Conservation (phyloP, 2,888 invertebrate genomes). For the Xestobium rufovillosum region DNA sequence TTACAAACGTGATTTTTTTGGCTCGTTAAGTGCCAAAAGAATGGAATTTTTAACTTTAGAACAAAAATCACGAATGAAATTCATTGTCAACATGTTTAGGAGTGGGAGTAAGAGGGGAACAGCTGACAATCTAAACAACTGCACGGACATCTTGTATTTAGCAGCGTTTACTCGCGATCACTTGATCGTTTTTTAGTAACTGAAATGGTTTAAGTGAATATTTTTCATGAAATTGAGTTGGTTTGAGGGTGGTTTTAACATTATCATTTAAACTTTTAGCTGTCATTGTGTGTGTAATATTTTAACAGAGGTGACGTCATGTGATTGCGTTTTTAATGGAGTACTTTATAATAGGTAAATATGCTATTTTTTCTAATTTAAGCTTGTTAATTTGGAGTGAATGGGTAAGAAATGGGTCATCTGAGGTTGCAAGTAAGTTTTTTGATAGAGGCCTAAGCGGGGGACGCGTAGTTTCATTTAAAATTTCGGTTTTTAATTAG, state of each 20-base stretch:
- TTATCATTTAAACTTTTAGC: constrained; percentile 26
- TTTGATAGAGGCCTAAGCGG: background rate
- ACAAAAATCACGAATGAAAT: constrained; percentile 13
- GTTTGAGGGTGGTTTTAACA: constrained; percentile 28
- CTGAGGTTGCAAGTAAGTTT: background rate
- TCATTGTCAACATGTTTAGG: constrained; percentile 24
- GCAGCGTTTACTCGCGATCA: constrained; percentile 27
- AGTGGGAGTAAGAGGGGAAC: constrained; percentile 37
- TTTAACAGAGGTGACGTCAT: constrained; percentile 41
- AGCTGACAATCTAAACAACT: constrained; percentile 42
- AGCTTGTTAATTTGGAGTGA: background rate
- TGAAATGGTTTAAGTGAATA: constrained; percentile 36
- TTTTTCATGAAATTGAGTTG: constrained; percentile 26
- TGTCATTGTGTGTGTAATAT: constrained; percentile 33
- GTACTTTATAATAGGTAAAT: constrained; percentile 38
- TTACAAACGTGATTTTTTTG: no score
- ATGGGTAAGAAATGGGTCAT: background rate
- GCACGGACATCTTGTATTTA: constrained; percentile 40
- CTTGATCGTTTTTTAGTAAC: constrained; percentile 34
- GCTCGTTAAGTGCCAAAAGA: no score
- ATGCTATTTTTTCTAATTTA: constrained; percentile 27
- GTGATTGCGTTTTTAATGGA: constrained; percentile 42
- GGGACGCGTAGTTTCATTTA: constrained; percentile 1
- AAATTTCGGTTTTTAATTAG: background rate
- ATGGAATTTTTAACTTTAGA: background rate